Base-by-base conservation (phyloP, 2,113 vertebrate genomes). In the Microtus ochrogaster region DNA sequence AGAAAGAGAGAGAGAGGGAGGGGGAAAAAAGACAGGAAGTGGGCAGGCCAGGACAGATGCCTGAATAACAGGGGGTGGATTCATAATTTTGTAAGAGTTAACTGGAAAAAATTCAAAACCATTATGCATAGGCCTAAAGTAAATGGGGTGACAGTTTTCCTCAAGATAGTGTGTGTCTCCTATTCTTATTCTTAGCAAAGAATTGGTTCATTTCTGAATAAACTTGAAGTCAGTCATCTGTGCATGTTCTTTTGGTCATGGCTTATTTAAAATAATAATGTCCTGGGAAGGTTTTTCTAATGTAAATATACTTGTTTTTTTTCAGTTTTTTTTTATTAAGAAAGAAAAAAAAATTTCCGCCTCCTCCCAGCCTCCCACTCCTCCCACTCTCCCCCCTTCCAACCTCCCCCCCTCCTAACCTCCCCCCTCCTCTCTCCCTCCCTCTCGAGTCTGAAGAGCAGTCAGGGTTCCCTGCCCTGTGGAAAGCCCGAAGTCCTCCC, bases 301-400 rank as follows among this genome's bases (percentile, higher is more conserved):
- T 52, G 41, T 52, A 96, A 94, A 90, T 88, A 90, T 49, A 21
- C 70, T 39, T 47, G 88, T 90, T n/a, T n/a, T n/a, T n/a, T n/a
- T n/a, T n/a, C n/a, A n/a, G n/a, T n/a, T n/a, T n/a, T n/a, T n/a
- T n/a, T n/a, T n/a, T n/a, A n/a, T n/a, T n/a, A n/a, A n/a, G n/a
- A n/a, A n/a, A n/a, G n/a, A n/a, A n/a, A n/a, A n/a, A n/a, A n/a
- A n/a, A n/a, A n/a, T n/a, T n/a, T n/a, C n/a, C n/a, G n/a, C n/a
- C n/a, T n/a, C n/a, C n/a, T n/a, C n/a, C n/a, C n/a, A n/a, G n/a
- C n/a, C n/a, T n/a, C n/a, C n/a, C n/a, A n/a, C n/a, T n/a, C n/a
- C n/a, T n/a, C n/a, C n/a, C n/a, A n/a, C n/a, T n/a, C n/a, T n/a
- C n/a, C n/a, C n/a, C n/a, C n/a, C n/a, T n/a, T n/a, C n/a, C n/a